These are phyloP conservation scores for Amyelois transitella DNA, from an alignment of 1,140 invertebrate genomes.

Conservation along the genomic window DNA sequence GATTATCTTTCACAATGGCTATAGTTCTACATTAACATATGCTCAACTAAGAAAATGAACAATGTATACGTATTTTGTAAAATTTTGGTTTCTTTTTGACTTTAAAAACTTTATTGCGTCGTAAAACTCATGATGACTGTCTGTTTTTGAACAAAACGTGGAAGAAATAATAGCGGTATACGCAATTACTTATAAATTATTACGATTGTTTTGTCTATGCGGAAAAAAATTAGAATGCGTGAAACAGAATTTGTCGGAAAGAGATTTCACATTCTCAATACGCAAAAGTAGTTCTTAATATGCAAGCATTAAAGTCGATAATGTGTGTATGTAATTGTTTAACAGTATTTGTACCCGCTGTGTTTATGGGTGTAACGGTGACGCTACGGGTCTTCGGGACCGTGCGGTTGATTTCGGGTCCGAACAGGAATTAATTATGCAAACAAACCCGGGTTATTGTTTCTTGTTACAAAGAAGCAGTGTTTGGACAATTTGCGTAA, in stretches of 20 bases:
- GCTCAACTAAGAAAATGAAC: conserved; percentile 1
- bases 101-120: conserved; percentile 22
- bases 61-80: not conserved
- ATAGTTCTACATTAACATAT: not conserved
- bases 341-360: conserved; percentile 28
- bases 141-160: conserved; percentile 48
- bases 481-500: conserved; percentile 72
- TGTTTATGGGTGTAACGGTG: conserved; percentile 62
- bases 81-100: not conserved
- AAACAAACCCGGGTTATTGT: conserved; percentile 58
- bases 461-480: conserved; percentile 30
- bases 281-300: not conserved
- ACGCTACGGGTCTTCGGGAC: conserved; percentile 34
- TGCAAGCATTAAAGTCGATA: not conserved
- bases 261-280: not conserved
- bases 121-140: conserved; percentile 38
- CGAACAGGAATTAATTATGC: conserved; percentile 60
- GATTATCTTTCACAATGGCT: not conserved
- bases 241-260: conserved; percentile 29
- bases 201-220: conserved; percentile 53
- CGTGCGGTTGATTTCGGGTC: conserved; percentile 50
- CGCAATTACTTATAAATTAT: conserved; percentile 58
- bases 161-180: conserved; percentile 36
- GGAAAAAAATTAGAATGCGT: conserved; percentile 54
- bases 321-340: not conserved